These are phyloP conservation scores for Epiblema foenella DNA, from an alignment of 2,888 invertebrate species.

Conservation along the genomic window DNA sequence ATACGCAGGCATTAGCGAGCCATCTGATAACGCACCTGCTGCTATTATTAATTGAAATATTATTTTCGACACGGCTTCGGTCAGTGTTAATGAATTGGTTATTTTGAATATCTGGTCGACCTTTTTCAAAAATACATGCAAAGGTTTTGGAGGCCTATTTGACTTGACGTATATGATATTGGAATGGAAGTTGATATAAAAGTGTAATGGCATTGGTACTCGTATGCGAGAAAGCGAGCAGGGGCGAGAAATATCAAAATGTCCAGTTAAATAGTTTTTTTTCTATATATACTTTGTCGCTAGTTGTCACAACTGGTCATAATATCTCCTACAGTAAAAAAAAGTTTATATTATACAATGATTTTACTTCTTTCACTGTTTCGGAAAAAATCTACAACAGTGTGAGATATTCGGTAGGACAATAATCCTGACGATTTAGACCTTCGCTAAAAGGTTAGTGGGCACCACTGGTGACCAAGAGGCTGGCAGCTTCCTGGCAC, in stretches of 20 bases:
- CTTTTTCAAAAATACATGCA: neutral
- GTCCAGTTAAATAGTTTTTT: neutral
- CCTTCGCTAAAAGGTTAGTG: too few species aligned
- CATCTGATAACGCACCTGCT: slow-evolving; percentile 38
- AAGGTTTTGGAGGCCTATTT: neutral
- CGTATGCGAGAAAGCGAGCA: neutral
- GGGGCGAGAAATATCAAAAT: neutral
- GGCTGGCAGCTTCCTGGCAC: too few species aligned
- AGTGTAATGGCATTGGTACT: neutral
- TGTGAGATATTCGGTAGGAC: too few species aligned
- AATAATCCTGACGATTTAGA: too few species aligned
- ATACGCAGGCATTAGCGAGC: slow-evolving; percentile 29
- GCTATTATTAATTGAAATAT: slow-evolving; percentile 35
- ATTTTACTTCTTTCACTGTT: too few species aligned
- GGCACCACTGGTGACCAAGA: too few species aligned
- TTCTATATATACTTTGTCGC: too few species aligned
- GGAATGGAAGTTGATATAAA: neutral
- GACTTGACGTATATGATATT: neutral
- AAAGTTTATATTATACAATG: too few species aligned
- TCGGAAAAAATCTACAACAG: too few species aligned
- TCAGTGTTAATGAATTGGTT: slow-evolving; percentile 16
- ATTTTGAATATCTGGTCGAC: slow-evolving; percentile 10
- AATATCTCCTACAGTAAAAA: too few species aligned
- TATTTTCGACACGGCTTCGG: slow-evolving; percentile 24
- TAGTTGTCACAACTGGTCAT: too few species aligned